These are phyloP conservation scores for Acrocephalus scirpaceus DNA, from an alignment of 2,797 vertebrate species.

Conservation along the genomic window DNA sequence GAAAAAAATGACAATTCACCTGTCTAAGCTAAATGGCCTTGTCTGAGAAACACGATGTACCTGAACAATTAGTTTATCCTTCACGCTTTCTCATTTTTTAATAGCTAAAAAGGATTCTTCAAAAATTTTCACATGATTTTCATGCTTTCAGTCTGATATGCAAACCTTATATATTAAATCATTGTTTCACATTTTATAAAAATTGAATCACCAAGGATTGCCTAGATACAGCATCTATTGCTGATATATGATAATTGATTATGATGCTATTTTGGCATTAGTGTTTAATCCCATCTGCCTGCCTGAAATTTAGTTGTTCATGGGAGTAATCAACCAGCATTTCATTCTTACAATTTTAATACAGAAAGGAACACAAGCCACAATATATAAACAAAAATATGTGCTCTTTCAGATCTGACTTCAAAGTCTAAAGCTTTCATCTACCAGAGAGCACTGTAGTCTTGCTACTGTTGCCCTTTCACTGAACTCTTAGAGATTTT, in stretches of 20 bases:
- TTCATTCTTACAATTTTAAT: neutral
- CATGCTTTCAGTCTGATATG: neutral
- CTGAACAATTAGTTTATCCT: neutral
- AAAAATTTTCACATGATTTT: neutral
- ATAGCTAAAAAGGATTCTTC: neutral
- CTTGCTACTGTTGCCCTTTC: slow-evolving; percentile 17
- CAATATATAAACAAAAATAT: neutral
- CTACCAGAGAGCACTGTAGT: neutral
- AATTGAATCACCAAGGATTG: neutral
- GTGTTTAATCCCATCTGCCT: neutral
- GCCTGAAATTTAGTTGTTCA: neutral
- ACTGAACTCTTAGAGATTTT: slow-evolving; percentile 4
- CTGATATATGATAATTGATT: neutral
- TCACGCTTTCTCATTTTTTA: neutral
- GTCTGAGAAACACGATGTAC: neutral
- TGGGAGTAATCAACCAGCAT: neutral
- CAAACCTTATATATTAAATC: neutral
- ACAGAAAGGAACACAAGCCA: neutral
- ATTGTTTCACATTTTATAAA: neutral
- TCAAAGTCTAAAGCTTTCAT: neutral
- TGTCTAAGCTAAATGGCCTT: neutral
- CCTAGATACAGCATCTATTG: neutral
- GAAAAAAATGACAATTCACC: neutral
- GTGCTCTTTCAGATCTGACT: neutral
- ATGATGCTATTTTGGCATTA: neutral